These are phyloP conservation scores for Apeltes quadracus DNA, from an alignment of 2,113 vertebrate genomes.

Conservation along the genomic window DNA sequence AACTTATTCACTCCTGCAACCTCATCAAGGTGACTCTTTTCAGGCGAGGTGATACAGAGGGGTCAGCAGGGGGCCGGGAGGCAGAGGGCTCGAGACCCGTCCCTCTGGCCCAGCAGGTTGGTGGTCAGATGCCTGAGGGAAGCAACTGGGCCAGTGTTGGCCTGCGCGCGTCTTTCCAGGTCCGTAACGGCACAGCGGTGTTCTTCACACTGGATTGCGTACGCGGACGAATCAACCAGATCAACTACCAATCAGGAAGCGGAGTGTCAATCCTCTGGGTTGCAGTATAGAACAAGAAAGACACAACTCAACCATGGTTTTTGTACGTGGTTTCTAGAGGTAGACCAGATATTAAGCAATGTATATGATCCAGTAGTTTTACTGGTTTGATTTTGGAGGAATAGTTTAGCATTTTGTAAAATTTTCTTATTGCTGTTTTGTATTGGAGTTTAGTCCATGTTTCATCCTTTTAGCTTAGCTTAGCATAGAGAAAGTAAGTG, in stretches of 20 bases:
- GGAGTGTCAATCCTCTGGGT: slow-evolving; percentile 87
- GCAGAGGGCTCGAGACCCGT: slow-evolving; percentile 50
- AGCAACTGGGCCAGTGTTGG: slow-evolving; percentile 84
- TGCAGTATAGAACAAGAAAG: slow-evolving; percentile 61
- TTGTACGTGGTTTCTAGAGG: neutral
- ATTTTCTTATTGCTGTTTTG: neutral
- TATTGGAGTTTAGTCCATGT: neutral
- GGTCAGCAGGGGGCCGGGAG: slow-evolving; percentile 48
- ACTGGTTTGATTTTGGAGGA: slow-evolving; percentile 19
- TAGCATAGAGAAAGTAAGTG: neutral
- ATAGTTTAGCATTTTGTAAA: neutral
- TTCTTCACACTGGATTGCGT: slow-evolving; percentile 87
- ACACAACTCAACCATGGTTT: neutral
- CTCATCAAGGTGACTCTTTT: slow-evolving; percentile 85
- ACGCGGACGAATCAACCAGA: slow-evolving; percentile 87
- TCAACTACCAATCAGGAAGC: slow-evolving; percentile 84
- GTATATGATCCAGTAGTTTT: slow-evolving; percentile 8
- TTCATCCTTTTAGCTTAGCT: neutral
- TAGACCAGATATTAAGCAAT: neutral
- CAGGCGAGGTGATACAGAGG: slow-evolving; percentile 51
- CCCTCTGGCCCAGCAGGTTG: slow-evolving; percentile 84
- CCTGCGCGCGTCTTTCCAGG: slow-evolving; percentile 83
- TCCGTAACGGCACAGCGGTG: slow-evolving; percentile 82
- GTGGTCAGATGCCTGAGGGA: slow-evolving; percentile 87
- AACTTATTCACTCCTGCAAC: slow-evolving; percentile 88